Percentiles rank a stretch among this genome's conserved stretches.
Conservation (phyloP, 53 echinoderm and acorn worm genomes). For the Apostichopus leukothele region DNA sequence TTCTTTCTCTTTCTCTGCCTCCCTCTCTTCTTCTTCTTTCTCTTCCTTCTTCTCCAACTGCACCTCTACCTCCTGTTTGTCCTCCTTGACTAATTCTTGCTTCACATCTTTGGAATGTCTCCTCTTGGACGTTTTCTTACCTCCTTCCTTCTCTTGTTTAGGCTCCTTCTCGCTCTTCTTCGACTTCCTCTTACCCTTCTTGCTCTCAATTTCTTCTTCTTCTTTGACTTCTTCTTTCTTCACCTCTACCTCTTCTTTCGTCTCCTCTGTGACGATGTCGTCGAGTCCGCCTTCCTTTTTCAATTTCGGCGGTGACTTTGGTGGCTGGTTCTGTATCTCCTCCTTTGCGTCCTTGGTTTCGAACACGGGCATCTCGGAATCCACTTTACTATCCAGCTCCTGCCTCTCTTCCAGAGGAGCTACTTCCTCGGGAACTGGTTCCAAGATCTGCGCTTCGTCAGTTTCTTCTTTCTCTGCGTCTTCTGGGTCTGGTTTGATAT, state of each 20-base stretch:
- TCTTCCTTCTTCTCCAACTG: constrained; percentile 20
- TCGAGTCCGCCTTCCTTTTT: constrained; percentile 36
- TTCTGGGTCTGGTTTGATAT: background rate
- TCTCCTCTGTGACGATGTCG: background rate
- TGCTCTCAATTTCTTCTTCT: constrained; percentile 16
- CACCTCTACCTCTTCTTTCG: background rate
- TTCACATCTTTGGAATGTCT: constrained; percentile 46
- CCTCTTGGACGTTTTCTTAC: constrained; percentile 56
- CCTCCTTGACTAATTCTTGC: constrained; percentile 27
- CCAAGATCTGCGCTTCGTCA: constrained; percentile 35
- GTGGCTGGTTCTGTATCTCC: constrained; percentile 28
- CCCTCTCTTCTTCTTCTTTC: constrained; percentile 4
- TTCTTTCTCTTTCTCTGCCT: constrained; percentile 16
- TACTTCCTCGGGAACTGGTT: constrained; percentile 27
- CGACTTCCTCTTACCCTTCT: constrained; percentile 31
- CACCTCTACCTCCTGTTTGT: constrained; percentile 19
- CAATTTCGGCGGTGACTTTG: constrained; percentile 23
- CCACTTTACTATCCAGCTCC: constrained; percentile 10
- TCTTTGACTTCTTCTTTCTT: constrained; percentile 33
- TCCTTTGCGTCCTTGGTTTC: constrained; percentile 50
- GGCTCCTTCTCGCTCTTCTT: constrained; percentile 1
- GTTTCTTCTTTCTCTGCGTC: constrained; percentile 28
- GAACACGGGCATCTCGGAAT: constrained; percentile 54
- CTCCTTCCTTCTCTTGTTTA: constrained; percentile 55
- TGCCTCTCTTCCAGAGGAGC: background rate